These are phyloP conservation scores for Hiodon alosoides DNA, from an alignment of 2,113 vertebrate species.

Conservation along the genomic window DNA sequence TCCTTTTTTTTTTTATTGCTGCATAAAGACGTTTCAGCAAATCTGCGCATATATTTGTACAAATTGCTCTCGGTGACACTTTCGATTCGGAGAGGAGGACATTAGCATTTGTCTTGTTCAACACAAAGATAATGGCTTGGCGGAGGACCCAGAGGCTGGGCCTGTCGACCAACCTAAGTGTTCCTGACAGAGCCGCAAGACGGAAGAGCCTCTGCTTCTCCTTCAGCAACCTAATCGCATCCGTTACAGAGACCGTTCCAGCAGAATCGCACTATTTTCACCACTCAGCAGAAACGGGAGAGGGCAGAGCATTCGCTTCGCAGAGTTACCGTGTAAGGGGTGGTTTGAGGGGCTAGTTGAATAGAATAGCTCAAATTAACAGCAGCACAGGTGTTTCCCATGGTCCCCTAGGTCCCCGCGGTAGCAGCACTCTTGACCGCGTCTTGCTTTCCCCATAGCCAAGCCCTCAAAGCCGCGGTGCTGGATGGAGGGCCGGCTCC, in stretches of 20 bases:
- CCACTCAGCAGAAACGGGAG: slow-evolving; percentile 33
- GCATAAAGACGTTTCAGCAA: slow-evolving; percentile 31
- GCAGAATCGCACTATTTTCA: slow-evolving; percentile 18
- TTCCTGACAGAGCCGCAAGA: slow-evolving; percentile 33
- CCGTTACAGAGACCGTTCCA: slow-evolving; percentile 20
- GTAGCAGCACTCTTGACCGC: not conserved
- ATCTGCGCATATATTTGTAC: slow-evolving; percentile 32
- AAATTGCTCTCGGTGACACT: slow-evolving; percentile 33
- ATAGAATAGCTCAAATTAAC: not conserved
- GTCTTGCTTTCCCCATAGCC: slow-evolving; percentile 53
- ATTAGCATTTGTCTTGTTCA: slow-evolving; percentile 42
- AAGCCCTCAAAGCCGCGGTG: slow-evolving; percentile 86
- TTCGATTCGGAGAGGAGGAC: slow-evolving; percentile 28
- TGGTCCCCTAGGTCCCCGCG: no score
- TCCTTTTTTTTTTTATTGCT: not conserved
- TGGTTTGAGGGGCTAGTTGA: not conserved
- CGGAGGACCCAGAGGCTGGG: slow-evolving; percentile 15
- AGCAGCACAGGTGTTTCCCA: no score
- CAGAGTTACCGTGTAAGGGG: not conserved
- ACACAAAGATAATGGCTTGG: slow-evolving; percentile 37
- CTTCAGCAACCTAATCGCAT: slow-evolving; percentile 25
- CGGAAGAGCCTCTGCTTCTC: slow-evolving; percentile 26
- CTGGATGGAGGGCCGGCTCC: slow-evolving; percentile 76
- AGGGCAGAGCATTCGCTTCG: slow-evolving; percentile 9
- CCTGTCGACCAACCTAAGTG: slow-evolving; percentile 27